Evolutionary conservation across 2,888 invertebrate genomes (phyloP), one percentile per base, ranked within the genome.

Genomic region (Diploptera punctata): DNA sequence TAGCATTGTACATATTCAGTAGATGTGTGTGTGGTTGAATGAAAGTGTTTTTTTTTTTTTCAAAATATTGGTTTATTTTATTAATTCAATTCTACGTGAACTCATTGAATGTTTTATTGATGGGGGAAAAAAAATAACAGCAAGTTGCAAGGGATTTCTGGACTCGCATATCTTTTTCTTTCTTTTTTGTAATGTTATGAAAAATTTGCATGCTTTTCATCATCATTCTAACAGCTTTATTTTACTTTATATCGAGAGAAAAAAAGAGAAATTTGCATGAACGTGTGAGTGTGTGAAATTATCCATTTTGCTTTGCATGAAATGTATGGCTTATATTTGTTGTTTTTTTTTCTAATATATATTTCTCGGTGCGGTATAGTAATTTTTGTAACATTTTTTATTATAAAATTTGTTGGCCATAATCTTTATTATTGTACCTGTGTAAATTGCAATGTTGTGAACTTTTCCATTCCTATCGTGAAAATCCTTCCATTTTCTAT

Each of bases 121-220:
- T 4, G 3, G 16, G 29, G 26, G 13, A 29, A 29, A 13, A 29
- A 29, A n/a, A n/a, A n/a, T n/a, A n/a, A n/a, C 57, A 57, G 33
- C 68, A 68, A 68, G 54, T 33, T 68, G 68, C 38, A 60, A 69
- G 69, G 69, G 69, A 69, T 69, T 69, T 69, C 69, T 69, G 69
- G 69, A 69, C 69, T 69, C 69, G 33, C 38, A 31, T 68, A 33
- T 7, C 10, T 10, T 33, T 33, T 33, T 33, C 33, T 33, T 33
- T n/a, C n/a, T n/a, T n/a, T n/a, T 33, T 33, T 33, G 33, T 33
- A 33, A 7, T 33, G 19, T 65, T 16, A 44, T 44, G 13, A 21
- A 9, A 65, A 43, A 26, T 65, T 65, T 65, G 38, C 65, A 65
- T 65, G 38, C 10, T 67, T 43, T 49, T 67, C 21, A 43, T 33